A percentile compares a stretch with the other conserved stretches of the same genome.
Evolutionary conservation across 2,888 invertebrate genomes (phyloP).

Genomic region (Idaea straminata): DNA sequence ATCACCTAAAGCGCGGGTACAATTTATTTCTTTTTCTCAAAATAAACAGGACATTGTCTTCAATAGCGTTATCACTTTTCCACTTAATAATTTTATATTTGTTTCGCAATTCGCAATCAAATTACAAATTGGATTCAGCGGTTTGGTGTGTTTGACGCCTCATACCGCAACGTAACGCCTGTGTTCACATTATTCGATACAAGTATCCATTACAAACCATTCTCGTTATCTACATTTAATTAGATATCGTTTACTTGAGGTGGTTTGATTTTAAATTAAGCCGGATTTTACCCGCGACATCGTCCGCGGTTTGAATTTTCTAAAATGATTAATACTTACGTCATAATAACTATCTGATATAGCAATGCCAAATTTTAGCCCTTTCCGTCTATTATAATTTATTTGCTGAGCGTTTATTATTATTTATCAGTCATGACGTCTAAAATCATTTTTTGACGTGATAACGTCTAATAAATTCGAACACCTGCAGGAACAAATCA

Average conservation of each 20-base stretch:
- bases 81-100: background rate
- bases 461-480: too few relatives aligned
- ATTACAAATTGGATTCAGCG: conserved; percentile 4
- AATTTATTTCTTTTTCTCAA: background rate
- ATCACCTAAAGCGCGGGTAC: too few relatives aligned
- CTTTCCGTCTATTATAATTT: too few relatives aligned
- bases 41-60: background rate
- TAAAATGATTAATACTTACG: too few relatives aligned
- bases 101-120: conserved; percentile 1
- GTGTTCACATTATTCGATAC: background rate
- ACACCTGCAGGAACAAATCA: too few relatives aligned
- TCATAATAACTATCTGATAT: too few relatives aligned
- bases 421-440: too few relatives aligned
- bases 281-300: too few relatives aligned
- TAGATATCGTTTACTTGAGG: background rate
- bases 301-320: too few relatives aligned
- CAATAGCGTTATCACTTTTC: background rate
- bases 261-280: background rate
- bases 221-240: background rate
- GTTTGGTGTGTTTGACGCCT: conserved; percentile 3
- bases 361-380: too few relatives aligned
- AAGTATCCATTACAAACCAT: background rate
- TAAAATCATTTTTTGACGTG: too few relatives aligned
- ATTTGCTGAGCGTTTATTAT: too few relatives aligned
- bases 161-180: background rate